phyloP scores from a whole-genome alignment of 2,113 vertebrate genomes.

The Gasterosteus nipponicus region DNA sequence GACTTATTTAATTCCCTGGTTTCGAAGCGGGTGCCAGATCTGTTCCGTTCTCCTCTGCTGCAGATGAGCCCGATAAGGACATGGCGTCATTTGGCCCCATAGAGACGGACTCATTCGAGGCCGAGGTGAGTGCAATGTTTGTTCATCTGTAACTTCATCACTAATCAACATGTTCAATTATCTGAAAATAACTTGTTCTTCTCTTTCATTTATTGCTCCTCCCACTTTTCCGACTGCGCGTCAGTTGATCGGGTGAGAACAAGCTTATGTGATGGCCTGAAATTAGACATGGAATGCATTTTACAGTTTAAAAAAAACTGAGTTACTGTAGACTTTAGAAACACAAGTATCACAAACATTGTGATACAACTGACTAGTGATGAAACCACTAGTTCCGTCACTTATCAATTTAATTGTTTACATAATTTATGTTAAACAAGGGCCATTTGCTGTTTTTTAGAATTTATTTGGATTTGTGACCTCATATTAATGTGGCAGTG shows the following conservation, averaged over 20 bases:
- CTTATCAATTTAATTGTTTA: neutral
- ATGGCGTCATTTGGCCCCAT: constrained; percentile 40
- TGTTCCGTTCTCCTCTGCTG: neutral
- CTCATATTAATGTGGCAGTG: no score
- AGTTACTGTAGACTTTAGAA: neutral
- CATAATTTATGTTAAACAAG: no score
- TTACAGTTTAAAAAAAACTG: neutral
- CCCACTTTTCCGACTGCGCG: neutral
- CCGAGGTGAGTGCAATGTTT: constrained; percentile 32
- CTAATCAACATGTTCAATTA: constrained; percentile 1
- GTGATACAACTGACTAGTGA: neutral
- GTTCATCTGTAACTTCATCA: neutral
- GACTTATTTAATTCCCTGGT: neutral
- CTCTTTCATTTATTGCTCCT: neutral
- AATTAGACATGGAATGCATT: neutral
- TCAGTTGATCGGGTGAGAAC: constrained; percentile 41
- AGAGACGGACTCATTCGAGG: constrained; percentile 47
- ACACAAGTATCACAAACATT: neutral
- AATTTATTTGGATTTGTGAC: no score
- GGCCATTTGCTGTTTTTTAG: no score
- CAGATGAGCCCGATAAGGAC: constrained; percentile 7
- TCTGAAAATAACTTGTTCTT: neutral
- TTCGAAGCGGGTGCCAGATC: neutral
- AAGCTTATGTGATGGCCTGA: neutral
- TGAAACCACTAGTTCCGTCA: neutral